Evolutionary conservation across 2,113 vertebrate genomes (phyloP).

Genomic region (Pao palembangensis): DNA sequence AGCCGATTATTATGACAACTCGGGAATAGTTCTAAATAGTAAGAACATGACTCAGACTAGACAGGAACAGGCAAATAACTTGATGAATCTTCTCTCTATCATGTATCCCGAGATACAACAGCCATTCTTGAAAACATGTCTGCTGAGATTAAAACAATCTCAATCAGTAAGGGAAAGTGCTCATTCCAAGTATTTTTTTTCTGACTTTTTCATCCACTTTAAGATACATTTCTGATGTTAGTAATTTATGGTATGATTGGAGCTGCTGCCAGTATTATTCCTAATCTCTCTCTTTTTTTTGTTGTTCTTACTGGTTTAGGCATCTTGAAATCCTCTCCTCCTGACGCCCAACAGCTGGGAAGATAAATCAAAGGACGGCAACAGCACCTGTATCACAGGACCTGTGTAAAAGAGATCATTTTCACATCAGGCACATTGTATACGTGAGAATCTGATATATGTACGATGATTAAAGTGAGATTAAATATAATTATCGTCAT

Average conservation of each 20-base stretch:
- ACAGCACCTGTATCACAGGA: slow-evolving; percentile 32
- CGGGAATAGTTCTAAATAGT: not conserved
- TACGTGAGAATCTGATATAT: not conserved
- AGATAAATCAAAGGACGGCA: slow-evolving; percentile 46
- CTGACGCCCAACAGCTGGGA: slow-evolving; percentile 47
- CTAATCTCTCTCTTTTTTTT: not conserved
- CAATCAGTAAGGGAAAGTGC: not conserved
- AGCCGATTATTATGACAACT: not conserved
- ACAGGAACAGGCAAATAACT: slow-evolving; percentile 19
- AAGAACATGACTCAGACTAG: not conserved
- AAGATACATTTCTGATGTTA: not conserved
- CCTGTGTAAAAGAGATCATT: slow-evolving; percentile 31
- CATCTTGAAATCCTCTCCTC: slow-evolving; percentile 70
- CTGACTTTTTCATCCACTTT: not conserved
- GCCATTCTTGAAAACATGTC: not conserved
- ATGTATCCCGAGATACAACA: not conserved
- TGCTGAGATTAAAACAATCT: slow-evolving; percentile 1
- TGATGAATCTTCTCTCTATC: slow-evolving; percentile 1
- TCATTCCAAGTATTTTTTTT: not conserved
- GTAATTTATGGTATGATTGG: not conserved
- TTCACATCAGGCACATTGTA: not conserved
- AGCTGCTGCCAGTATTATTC: not conserved
- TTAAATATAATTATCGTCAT: not conserved
- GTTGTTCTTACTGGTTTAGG: slow-evolving; percentile 74
- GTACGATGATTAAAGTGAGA: not conserved